Base-by-base conservation (phyloP, 2,888 invertebrate species). In the Drosophila merina region DNA sequence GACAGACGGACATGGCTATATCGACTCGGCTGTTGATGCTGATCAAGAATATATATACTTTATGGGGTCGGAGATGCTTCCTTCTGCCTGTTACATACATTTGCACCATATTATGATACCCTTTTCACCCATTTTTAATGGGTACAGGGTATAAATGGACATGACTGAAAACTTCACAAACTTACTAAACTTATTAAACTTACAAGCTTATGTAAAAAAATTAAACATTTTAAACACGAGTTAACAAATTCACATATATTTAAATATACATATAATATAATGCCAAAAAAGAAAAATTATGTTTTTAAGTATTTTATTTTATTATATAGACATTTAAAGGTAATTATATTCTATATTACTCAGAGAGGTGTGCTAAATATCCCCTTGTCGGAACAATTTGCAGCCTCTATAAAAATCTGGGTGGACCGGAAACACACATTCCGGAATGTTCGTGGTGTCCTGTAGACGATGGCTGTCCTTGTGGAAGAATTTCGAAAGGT, bases 381-480 rank as follows among this genome's bases (percentile, higher is more conserved):
- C 87, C 91, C 90, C 88, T 89, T 89, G 79, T 92, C 91, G 86
- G 90, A 89, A 90, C 91, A 89, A 91, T 89, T 86, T 88, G 86
- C 89, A 91, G 89, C 88, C 89, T 92, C 91, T 92, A 92, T 92
- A 92, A 92, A 88, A 90, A 92, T 82, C 92, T 89, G 79, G 92
- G 91, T 86, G 91, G 91, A 77, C 90, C 91, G 72, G 91, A 89
- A 88, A 91, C 91, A 76, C 90, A 90, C 83, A 90, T 87, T 84
- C 90, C 90, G 79, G 90, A 88, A 70, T 89, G 82, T 73, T 89
- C 89, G 42, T 81, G 84, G 66, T 88, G 88, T 64, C 81, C 81
- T 67, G 89, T 88, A 49, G 91, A 90, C 38, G 90, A 90, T 52
- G 88, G 88, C 59, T 91, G 91, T 28, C 89, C 90, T 75, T 91